These are phyloP conservation scores for Tigriopus californicus DNA, from an alignment of 2,888 invertebrate species.

Conservation along the genomic window DNA sequence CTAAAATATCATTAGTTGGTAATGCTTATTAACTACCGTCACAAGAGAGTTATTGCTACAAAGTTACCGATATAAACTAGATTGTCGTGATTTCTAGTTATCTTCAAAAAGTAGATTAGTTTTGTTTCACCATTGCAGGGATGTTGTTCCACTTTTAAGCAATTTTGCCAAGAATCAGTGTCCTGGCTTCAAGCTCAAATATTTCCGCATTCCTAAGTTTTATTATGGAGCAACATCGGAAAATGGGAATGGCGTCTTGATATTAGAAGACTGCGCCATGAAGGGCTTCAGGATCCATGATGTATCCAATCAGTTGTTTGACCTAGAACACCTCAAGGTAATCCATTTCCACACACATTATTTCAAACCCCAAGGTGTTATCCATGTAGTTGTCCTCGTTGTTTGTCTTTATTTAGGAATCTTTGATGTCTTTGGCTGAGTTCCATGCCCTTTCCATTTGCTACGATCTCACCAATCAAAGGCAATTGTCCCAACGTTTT, in stretches of 20 bases:
- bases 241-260: not conserved
- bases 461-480: not conserved
- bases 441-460: constrained; percentile 5
- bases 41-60: too few species aligned
- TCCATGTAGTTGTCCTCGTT: not conserved
- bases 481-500: not conserved
- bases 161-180: too few species aligned
- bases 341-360: too few species aligned
- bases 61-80: too few species aligned
- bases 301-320: not conserved
- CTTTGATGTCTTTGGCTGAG: not conserved
- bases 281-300: not conserved
- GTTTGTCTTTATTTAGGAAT: not conserved
- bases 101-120: too few species aligned
- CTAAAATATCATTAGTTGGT: too few species aligned
- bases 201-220: constrained; percentile 1
- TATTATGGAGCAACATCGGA: not conserved
- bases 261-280: not conserved
- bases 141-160: too few species aligned
- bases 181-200: not conserved
- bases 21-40: too few species aligned
- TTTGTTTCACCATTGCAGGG: too few species aligned
- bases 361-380: too few species aligned
- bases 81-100: too few species aligned
- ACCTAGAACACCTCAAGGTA: not conserved